Conservation (phyloP, 2,888 invertebrate species). For the Molorchus minor region DNA sequence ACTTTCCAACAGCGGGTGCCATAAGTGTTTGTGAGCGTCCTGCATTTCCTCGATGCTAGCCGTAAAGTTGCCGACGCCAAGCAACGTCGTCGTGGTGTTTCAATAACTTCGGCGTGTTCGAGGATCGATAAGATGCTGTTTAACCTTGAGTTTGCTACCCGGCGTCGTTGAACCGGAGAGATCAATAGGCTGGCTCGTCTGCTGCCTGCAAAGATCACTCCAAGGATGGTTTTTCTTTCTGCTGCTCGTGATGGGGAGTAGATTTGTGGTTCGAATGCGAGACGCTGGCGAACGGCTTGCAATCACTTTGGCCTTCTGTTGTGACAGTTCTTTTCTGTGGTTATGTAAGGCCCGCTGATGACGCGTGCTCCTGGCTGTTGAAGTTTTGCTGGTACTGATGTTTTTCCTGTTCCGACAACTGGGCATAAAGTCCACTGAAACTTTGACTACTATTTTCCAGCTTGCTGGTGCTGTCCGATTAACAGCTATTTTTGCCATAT, state of each 20-base stretch:
- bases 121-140: slow-evolving; percentile 63
- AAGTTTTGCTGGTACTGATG: slow-evolving; percentile 48
- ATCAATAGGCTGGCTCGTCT: slow-evolving; percentile 59
- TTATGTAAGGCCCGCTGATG: slow-evolving; percentile 46
- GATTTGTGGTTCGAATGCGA: slow-evolving; percentile 42
- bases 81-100: slow-evolving; percentile 65
- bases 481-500: slow-evolving; percentile 33
- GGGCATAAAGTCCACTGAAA: slow-evolving; percentile 32
- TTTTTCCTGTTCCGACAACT: slow-evolving; percentile 31
- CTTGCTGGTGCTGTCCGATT: slow-evolving; percentile 21
- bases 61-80: slow-evolving; percentile 74
- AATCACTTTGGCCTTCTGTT: slow-evolving; percentile 48
- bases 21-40: slow-evolving; percentile 74
- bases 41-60: slow-evolving; percentile 68
- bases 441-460: slow-evolving; percentile 33
- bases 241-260: slow-evolving; percentile 34
- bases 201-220: slow-evolving; percentile 28
- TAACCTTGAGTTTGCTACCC: slow-evolving; percentile 59
- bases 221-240: slow-evolving; percentile 32
- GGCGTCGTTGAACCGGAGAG: slow-evolving; percentile 57
- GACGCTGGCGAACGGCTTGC: slow-evolving; percentile 48
- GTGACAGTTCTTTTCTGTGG: slow-evolving; percentile 51
- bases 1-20: slow-evolving; percentile 92
- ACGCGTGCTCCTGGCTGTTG: slow-evolving; percentile 43
- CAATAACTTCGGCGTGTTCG: slow-evolving; percentile 53